Base-by-base conservation (phyloP, 2,113 vertebrate species). In the Crotalus helleri region DNA sequence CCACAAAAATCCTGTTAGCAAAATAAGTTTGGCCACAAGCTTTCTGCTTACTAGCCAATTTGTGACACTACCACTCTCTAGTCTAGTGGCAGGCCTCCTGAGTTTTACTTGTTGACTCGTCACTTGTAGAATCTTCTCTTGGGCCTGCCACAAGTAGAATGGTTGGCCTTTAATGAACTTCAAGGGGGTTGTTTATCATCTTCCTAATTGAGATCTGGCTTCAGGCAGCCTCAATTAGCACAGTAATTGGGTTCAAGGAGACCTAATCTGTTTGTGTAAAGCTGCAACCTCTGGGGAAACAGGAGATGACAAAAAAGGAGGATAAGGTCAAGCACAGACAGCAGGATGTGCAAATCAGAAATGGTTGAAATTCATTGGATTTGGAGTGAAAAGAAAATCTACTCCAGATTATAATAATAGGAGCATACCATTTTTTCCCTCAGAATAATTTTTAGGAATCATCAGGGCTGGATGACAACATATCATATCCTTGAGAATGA, bases 131-230 rank as follows among this genome's bases (percentile, higher is more conserved):
- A 9, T 69, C 24, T 33, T 64, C 57, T 64, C 59, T 88, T 23
- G 7, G 5, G 74, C 33, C 24, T 53, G 33, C 39, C 51, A 69
- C 23, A 93, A 49, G 51, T 61, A 86, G 87, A 23, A 59, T 61
- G 51, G 85, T 46, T 87, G 89, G 49, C 92, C 55, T 46, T 86
- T 90, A 93, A 93, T 90, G 54, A 90, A 87, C 54, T 53, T 44
- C 54, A 39, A 49, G 39, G 69, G n/a, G 54, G 54, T 44, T 93
- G 81, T 87, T 93, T 93, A 90, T 90, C 92, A 59, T n/a, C 15
- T 87, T 86, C 57, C 57, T 93, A 93, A 93, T 93, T 93, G 92
- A 90, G 92, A 87, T 64, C 64, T 89, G 29, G 90, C 85, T 88
- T 88, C 29, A 29, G 89, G 89, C 89, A 54, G 89, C 85, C 51